Evolutionary conservation across 2,888 invertebrate genomes (phyloP), one percentile per base, ranked within the genome.

Genomic region (Cephonodes hylas): DNA sequence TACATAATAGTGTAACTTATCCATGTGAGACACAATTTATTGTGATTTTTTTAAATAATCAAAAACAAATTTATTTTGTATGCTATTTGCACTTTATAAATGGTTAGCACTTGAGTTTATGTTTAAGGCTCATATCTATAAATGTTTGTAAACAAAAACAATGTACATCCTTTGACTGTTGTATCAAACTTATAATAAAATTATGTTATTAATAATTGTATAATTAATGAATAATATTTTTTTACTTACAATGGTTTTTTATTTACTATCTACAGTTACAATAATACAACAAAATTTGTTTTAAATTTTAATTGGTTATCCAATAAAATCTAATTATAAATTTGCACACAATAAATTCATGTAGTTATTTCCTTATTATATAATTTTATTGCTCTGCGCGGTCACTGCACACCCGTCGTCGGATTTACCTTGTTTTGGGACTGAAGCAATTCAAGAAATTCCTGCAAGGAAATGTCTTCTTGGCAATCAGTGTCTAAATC

Each of bases 401-500:
- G 80, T 90, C 80, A 90, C 79, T 91, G 86, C 65, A 89, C 84
- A 66, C 86, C 79, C 63, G 86, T 86, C 15, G 77, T 86, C n/a
- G 77, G 76, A 68, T 80, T 83, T 65, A 87, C 78, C 83, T 90
- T 89, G 69, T 88, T 92, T 75, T 93, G 93, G 18, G 93, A 90
- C 63, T 93, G 89, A 57, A 93, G 77, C 22, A 93, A 80, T 73
- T 93, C 91, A 34, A 91, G 80, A 64, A 93, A 93, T 70, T 93
- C 93, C 68, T 93, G 93, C 6, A 93, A 81, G 18, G 93, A 93
- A 53, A 93, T 75, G 58, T 93, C 93, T 69, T 93, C 93, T 71
- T 92, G 93, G 63, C 93, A 93, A 65, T 93, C 93, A 4, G 93
- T 93, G 64, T 93, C 93, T 69, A 93, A 74, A 68, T 93, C 93